Evolutionary conservation across 1,140 invertebrate genomes (phyloP).

Genomic region (Bilobella aurantiaca): DNA sequence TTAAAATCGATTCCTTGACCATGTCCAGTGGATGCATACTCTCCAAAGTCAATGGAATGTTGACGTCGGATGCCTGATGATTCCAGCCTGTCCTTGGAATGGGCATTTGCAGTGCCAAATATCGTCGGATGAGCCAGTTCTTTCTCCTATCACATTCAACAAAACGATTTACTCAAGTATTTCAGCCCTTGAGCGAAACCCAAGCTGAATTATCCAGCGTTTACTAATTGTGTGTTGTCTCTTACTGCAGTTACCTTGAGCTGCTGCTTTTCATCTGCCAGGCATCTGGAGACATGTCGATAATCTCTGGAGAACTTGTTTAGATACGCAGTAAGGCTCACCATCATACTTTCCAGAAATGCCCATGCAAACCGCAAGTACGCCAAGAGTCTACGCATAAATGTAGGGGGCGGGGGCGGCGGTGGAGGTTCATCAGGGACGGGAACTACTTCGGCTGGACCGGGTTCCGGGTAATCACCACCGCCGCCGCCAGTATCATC

Average conservation of each 20-base stretch:
- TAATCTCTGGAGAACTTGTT: conserved; percentile 86
- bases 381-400: conserved; percentile 28
- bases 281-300: conserved; percentile 68
- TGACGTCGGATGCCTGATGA: not conserved
- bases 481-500: conserved; percentile 22
- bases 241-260: conserved; percentile 57
- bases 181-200: too few species aligned
- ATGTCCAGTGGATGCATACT: not conserved
- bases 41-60: not conserved
- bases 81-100: not conserved
- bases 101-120: not conserved
- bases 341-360: conserved; percentile 68
- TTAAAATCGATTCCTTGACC: conserved; percentile 24
- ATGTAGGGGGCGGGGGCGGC: conserved; percentile 13
- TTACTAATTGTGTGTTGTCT: not conserved
- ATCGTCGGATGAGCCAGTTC: conserved; percentile 15
- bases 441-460: not conserved
- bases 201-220: conserved; percentile 42
- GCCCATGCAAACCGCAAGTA: conserved; percentile 53
- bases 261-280: conserved; percentile 57
- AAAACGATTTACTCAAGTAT: conserved; percentile 18
- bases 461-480: conserved; percentile 17
- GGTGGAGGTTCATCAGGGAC: conserved; percentile 1
- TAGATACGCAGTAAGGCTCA: conserved; percentile 73
- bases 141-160: conserved; percentile 15